Base-by-base conservation (phyloP, 2,797 vertebrate genomes). In the Sciurus vulgaris region DNA sequence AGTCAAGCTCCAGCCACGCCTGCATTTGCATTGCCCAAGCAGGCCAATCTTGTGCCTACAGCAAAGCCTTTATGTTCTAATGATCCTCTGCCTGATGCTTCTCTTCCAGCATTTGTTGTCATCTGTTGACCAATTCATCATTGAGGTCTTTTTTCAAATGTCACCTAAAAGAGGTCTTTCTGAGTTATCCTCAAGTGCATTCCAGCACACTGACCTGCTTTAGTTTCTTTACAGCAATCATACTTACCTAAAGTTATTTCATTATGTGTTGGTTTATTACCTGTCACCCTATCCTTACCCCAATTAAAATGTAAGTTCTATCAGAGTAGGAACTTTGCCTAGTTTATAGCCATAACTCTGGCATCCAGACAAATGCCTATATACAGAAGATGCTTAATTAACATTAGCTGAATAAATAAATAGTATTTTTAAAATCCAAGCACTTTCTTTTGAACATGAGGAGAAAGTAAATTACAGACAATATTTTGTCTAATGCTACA, bases 321-420 rank as follows among this genome's bases (percentile, higher is more conserved):
- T 35, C 28, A 84, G 47, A 89, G 30, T 9, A 65, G 12, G 30
- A 49, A 41, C 11, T 14, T 56, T 84, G 51, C 17, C 63, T n/a
- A 8, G 47, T 82, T 91, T 65, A 92, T 9, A 79, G 74, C 51
- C 77, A 0, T 30, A 86, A 83, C 51, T 92, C 7, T 63, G 51
- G n/a, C 41, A 15, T 77, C 47, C 83, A 78, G 35, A 89, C 54
- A 49, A 91, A 81, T 51, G n/a, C 30, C 86, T 92, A 77, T 2
- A 70, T 7, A 76, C 3, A 81, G 22, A 7, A 84, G 56, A 84
- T 56, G 28, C 30, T 90, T 69, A 86, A 38, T 67, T 91, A 95
- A 90, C 26, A 94, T 30, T 13, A 96, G 63, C 41, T 67, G 33
- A 92, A 65, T 77, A 92, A 84, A 86, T 65, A n/a, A 92, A 56